These are phyloP conservation scores for Taxidea taxus DNA, from an alignment of 2,113 vertebrate genomes.

Conservation along the genomic window DNA sequence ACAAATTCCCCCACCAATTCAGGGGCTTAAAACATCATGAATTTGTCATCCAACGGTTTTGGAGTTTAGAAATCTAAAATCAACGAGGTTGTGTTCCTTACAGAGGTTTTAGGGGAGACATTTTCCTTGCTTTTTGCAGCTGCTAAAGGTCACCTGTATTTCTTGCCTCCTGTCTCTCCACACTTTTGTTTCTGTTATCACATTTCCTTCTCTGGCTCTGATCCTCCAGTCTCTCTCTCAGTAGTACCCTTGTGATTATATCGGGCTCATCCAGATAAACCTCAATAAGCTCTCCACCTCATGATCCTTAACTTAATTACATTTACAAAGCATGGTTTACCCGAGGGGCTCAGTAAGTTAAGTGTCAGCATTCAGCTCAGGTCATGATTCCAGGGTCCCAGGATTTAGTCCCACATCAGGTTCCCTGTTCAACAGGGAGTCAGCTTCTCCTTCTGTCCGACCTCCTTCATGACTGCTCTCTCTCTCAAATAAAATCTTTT, in stretches of 20 bases:
- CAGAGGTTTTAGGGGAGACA: not conserved
- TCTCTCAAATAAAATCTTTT: no score
- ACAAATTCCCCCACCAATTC: not conserved
- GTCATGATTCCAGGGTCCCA: no score
- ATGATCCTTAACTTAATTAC: not conserved
- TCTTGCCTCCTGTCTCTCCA: not conserved
- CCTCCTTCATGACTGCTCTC: no score
- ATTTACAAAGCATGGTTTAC: not conserved
- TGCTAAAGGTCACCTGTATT: not conserved
- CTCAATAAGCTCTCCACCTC: not conserved
- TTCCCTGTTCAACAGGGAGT: no score
- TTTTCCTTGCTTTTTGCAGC: not conserved
- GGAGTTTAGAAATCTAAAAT: not conserved
- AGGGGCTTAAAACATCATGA: not conserved
- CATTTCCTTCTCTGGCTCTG: not conserved
- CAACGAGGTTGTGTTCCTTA: not conserved
- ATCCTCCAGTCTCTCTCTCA: not conserved
- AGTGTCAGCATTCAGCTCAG: no score
- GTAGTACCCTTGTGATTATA: not conserved
- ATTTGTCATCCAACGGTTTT: not conserved
- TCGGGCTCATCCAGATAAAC: not conserved
- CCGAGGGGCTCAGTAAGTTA: no score
- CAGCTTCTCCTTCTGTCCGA: no score
- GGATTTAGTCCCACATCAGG: no score
- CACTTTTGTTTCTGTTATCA: not conserved